Base-by-base conservation (phyloP, 2,113 vertebrate genomes). In the Psilopogon haemacephalus region DNA sequence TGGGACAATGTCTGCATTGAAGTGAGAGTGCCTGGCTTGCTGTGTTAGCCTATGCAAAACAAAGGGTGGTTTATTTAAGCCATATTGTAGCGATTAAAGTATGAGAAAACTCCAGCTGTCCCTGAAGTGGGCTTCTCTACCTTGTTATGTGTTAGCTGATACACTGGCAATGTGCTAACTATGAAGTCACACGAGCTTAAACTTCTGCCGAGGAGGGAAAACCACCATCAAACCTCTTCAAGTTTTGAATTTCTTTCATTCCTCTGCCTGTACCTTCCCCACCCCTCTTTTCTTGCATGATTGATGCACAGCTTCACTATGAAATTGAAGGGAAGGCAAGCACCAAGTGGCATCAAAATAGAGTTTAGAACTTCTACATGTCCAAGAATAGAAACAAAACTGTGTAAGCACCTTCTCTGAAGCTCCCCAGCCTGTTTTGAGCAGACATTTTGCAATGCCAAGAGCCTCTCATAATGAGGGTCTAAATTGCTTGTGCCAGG, bases 401-500 rank as follows among this genome's bases (percentile, higher is more conserved):
- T 82, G 42, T 48, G 27, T 23, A 76, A 63, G 12, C 8, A 4
- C 11, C n/a, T 0, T 0, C 56, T 59, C 69, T 11, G 1, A 92
- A 42, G 38, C 75, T 95, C 63, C 73, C 60, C 4, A 11, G 69
- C 37, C 60, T 5, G 1, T 89, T 96, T 84, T 94, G 79, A 94
- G 88, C 59, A 95, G 95, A 55, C 88, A 78, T 95, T 95, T 96
- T 84, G 77, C 59, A 91, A 89, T 44, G 84, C 80, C 78, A 94
- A 88, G 60, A 93, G 88, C 74, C 72, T 76, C 83, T 64, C 11
- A 6, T 86, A 96, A 96, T 89, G 86, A 97, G 52, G 73, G 60
- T 86, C 88, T 98, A 97, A 97, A 97, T 96, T 97, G 90, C 91
- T 94, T 94, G 86, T 94, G 71, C 96, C 93, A 95, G 86, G 56